A percentile compares a stretch with the other conserved stretches of the same genome.
Evolutionary conservation across 2,888 invertebrate species (phyloP).

Genomic region (Caenorhabditis afra): DNA sequence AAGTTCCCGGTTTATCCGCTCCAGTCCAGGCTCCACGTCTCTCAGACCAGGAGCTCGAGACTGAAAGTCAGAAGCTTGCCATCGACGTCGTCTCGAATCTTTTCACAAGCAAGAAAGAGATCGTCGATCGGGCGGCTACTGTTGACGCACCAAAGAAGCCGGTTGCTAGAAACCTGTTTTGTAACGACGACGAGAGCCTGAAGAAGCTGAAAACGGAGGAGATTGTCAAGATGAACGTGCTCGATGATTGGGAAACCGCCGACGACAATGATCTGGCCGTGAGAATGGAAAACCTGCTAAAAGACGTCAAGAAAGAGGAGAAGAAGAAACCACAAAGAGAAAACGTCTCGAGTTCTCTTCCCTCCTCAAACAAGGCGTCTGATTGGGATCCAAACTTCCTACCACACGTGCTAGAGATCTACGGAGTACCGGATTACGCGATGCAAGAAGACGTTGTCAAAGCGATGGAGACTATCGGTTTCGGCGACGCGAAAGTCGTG

Average conservation of each 20-base stretch:
- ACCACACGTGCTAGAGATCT: slow-evolving; percentile 60
- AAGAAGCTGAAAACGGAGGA: slow-evolving; percentile 25
- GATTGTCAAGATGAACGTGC: slow-evolving; percentile 33
- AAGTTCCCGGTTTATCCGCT: slow-evolving; percentile 3
- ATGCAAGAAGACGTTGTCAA: slow-evolving; percentile 62
- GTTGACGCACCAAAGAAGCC: slow-evolving; percentile 45
- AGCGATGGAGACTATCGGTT: slow-evolving; percentile 53
- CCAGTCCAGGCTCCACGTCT: slow-evolving; percentile 38
- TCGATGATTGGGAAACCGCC: slow-evolving; percentile 59
- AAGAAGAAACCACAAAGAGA: slow-evolving; percentile 11
- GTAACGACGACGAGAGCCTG: slow-evolving; percentile 29
- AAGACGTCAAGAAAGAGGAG: slow-evolving; percentile 45
- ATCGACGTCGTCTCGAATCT: slow-evolving; percentile 48
- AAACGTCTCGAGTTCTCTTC: no score
- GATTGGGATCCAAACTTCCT: slow-evolving; percentile 51
- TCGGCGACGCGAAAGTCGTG: slow-evolving; percentile 50
- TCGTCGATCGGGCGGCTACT: slow-evolving; percentile 27
- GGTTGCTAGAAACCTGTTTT: slow-evolving; percentile 46
- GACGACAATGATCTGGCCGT: slow-evolving; percentile 51
- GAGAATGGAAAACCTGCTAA: slow-evolving; percentile 54
- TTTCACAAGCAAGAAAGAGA: slow-evolving; percentile 39
- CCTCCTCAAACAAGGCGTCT: not conserved
- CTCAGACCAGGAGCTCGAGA: slow-evolving; percentile 43
- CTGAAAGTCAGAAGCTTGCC: slow-evolving; percentile 37
- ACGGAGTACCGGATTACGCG: slow-evolving; percentile 63